phyloP scores from a whole-genome alignment of 2,888 invertebrate genomes.

The Harpagoxenus sublaevis region DNA sequence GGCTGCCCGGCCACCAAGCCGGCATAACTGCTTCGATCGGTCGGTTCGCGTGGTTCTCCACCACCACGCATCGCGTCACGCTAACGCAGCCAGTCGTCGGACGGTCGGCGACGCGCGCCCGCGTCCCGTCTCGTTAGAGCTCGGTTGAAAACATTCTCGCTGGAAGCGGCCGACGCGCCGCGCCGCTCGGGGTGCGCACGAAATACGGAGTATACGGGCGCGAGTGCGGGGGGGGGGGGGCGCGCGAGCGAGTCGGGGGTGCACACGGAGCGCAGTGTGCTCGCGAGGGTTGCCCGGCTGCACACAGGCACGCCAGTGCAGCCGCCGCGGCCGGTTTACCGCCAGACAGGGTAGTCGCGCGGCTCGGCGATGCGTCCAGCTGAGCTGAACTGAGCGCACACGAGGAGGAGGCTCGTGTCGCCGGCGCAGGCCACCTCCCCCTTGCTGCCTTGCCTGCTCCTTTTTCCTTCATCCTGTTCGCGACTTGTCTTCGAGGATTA shows the following conservation, averaged over 20 bases:
- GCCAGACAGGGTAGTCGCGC: slow-evolving; percentile 67
- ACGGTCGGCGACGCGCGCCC: slow-evolving; percentile 16
- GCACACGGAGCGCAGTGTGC: slow-evolving; percentile 61
- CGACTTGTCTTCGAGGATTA: slow-evolving; percentile 21
- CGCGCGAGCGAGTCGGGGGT: slow-evolving; percentile 47
- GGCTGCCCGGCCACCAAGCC: slow-evolving; percentile 85
- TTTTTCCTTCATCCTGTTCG: slow-evolving; percentile 33
- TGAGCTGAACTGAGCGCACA: slow-evolving; percentile 69
- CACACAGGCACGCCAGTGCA: slow-evolving; percentile 74
- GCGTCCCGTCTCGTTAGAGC: not conserved
- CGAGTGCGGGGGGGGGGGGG: slow-evolving; percentile 48
- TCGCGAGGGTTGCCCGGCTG: slow-evolving; percentile 69
- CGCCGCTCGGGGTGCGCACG: slow-evolving; percentile 66
- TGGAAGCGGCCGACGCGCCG: slow-evolving; percentile 56
- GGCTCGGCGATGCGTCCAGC: slow-evolving; percentile 69
- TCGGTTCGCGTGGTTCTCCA: slow-evolving; percentile 58
- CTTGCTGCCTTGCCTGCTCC: slow-evolving; percentile 3
- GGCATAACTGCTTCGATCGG: slow-evolving; percentile 81
- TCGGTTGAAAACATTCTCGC: slow-evolving; percentile 10
- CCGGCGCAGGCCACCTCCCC: slow-evolving; percentile 17
- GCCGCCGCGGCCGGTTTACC: slow-evolving; percentile 73
- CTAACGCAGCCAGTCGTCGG: slow-evolving; percentile 57
- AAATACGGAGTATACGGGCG: slow-evolving; percentile 49
- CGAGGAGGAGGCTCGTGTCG: slow-evolving; percentile 69
- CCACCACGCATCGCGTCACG: slow-evolving; percentile 74